Evolutionary conservation across 1,140 invertebrate species (phyloP).

Genomic region (Ganaspis sp.): DNA sequence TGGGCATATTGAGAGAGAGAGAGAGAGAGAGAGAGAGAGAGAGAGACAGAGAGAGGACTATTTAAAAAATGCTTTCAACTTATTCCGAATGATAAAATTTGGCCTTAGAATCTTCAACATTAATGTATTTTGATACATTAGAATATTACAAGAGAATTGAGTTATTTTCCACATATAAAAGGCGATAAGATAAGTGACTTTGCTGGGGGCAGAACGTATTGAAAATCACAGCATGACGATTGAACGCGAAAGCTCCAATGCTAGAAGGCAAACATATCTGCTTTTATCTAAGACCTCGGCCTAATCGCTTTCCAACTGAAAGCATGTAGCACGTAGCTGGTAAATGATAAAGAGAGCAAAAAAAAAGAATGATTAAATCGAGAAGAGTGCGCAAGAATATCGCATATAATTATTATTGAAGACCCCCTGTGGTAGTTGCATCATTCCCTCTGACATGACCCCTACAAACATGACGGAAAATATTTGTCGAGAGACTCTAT

Average conservation of each 20-base stretch:
- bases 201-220: background rate
- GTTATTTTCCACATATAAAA: slow-evolving; percentile 1
- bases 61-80: no score
- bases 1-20: no score
- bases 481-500: background rate
- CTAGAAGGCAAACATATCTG: slow-evolving; percentile 1
- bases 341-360: background rate
- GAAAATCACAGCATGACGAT: background rate
- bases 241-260: background rate
- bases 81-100: no score
- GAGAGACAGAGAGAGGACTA: no score
- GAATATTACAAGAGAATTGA: background rate
- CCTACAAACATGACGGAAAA: background rate
- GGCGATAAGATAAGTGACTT: background rate
- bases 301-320: background rate
- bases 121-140: no score
- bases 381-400: background rate
- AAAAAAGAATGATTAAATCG: background rate
- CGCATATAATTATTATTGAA: slow-evolving; percentile 19
- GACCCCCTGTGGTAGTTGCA: slow-evolving; percentile 13
- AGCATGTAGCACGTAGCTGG: background rate
- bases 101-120: no score
- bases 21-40: no score
- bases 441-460: background rate
- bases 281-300: slow-evolving; percentile 12